These are phyloP conservation scores for Taenioides sp. DNA, from an alignment of 2,797 vertebrate genomes.

Conservation along the genomic window DNA sequence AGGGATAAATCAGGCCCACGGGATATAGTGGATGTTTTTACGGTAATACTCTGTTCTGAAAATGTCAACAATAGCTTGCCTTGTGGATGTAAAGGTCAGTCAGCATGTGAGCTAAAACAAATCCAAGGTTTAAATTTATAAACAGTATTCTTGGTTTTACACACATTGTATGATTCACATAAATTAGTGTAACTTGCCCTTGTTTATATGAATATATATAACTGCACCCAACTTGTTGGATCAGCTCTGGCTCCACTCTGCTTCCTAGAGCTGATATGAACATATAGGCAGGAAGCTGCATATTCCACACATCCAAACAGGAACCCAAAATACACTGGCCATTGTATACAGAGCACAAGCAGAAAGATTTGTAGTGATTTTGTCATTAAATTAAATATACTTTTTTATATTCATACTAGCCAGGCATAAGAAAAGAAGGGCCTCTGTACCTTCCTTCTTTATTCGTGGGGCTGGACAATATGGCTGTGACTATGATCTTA, in stretches of 20 bases:
- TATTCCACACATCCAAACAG: slow-evolving; percentile 60
- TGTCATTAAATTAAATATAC: background rate
- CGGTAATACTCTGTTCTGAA: slow-evolving; percentile 17
- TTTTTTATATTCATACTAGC: background rate
- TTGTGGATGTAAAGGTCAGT: background rate
- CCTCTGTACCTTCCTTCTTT: background rate
- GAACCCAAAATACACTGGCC: slow-evolving; percentile 50
- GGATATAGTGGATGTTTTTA: slow-evolving; percentile 19
- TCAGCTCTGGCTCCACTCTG: slow-evolving; percentile 7
- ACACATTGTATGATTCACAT: background rate
- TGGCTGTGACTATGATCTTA: background rate
- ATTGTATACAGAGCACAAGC: slow-evolving; percentile 51
- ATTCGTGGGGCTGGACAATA: background rate
- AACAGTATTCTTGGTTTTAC: no score
- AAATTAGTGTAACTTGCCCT: background rate
- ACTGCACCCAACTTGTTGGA: background rate
- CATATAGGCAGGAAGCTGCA: slow-evolving; percentile 52
- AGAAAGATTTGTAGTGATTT: background rate
- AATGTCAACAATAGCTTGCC: background rate
- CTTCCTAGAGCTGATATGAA: slow-evolving; percentile 50
- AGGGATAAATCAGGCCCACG: slow-evolving; percentile 21
- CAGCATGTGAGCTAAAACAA: background rate
- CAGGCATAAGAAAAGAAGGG: background rate
- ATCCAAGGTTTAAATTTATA: no score
- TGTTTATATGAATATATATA: background rate